Percentiles rank a stretch among this genome's conserved stretches.
phyloP scores from a whole-genome alignment of 2,888 invertebrate species.

The Dendrolimus pini region DNA sequence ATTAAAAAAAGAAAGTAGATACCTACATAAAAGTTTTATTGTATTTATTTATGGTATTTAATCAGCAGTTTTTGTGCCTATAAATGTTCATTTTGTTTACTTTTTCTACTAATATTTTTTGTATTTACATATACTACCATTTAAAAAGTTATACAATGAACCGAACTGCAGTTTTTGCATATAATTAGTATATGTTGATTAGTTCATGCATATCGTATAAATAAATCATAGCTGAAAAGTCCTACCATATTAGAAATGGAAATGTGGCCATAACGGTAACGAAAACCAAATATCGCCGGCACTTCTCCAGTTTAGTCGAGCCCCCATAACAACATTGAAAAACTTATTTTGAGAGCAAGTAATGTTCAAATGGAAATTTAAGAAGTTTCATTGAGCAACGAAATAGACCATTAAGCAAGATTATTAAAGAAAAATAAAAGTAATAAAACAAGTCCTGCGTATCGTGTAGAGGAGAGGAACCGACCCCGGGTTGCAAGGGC shows the following conservation, averaged over 20 bases:
- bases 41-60: too few relatives aligned
- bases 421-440: conserved; percentile 71
- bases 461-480: conserved; percentile 44
- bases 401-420: conserved; percentile 65
- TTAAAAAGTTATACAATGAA: too few relatives aligned
- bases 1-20: too few relatives aligned
- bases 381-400: conserved; percentile 53
- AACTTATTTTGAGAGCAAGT: conserved; percentile 35
- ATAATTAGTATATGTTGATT: too few relatives aligned
- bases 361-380: conserved; percentile 43
- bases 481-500: conserved; percentile 13
- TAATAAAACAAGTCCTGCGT: conserved; percentile 65
- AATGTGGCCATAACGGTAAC: not conserved
- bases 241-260: not conserved
- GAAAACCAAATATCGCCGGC: not conserved
- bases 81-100: too few relatives aligned
- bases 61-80: too few relatives aligned
- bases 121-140: too few relatives aligned
- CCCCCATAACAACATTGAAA: conserved; percentile 9
- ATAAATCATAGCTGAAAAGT: not conserved
- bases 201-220: too few relatives aligned
- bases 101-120: too few relatives aligned
- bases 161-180: too few relatives aligned
- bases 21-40: too few relatives aligned
- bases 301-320: not conserved